phyloP scores from a whole-genome alignment of 2,888 invertebrate genomes.

The Chrysomela aeneicollis region DNA sequence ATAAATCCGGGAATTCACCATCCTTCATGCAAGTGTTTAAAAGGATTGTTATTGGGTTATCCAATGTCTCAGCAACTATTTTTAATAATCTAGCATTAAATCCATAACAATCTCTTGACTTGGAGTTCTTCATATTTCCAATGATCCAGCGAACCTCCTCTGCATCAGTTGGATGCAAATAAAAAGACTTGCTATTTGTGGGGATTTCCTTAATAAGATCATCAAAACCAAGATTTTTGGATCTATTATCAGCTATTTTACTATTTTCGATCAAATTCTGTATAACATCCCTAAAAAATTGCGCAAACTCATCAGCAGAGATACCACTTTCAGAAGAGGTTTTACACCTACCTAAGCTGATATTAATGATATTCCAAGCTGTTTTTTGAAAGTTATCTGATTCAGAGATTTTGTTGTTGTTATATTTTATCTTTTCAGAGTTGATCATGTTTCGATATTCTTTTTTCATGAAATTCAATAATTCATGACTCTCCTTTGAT shows the following conservation, averaged over 20 bases:
- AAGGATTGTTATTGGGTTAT: no score
- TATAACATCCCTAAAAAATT: not conserved
- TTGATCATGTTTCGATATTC: not conserved
- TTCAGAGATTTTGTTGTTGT: conserved; percentile 2
- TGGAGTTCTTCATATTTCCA: not conserved
- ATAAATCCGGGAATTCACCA: not conserved
- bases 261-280: not conserved
- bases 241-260: not conserved
- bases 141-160: not conserved
- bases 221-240: not conserved
- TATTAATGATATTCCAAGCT: conserved; percentile 5
- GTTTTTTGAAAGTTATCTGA: not conserved
- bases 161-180: conserved; percentile 4
- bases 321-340: not conserved
- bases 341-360: not conserved
- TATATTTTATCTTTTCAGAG: not conserved
- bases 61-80: not conserved
- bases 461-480: conserved; percentile 1
- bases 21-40: not conserved
- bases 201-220: not conserved
- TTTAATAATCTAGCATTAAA: not conserved
- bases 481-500: not conserved
- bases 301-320: not conserved
- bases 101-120: not conserved
- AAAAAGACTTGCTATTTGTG: conserved; percentile 1